Percentiles rank a stretch among this genome's conserved stretches.
Conservation (phyloP, 2,888 invertebrate species). For the Acrocera orbiculus region DNA sequence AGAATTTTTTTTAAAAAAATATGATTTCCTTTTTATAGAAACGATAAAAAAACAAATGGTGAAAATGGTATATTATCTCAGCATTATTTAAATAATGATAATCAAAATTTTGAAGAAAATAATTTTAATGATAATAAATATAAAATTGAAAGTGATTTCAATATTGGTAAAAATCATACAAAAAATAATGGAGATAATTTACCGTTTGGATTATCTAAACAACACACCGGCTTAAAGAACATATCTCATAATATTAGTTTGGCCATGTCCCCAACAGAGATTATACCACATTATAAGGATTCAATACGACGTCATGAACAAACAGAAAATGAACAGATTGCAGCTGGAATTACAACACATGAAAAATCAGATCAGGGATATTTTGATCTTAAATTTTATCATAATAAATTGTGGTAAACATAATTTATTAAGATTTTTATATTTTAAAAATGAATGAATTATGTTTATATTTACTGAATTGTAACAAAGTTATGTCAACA, state of each 20-base stretch:
- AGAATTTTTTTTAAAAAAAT: too few species aligned
- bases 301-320: slow-evolving; percentile 16
- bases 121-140: slow-evolving; percentile 17
- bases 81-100: neutral
- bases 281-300: too few species aligned
- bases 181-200: too few species aligned
- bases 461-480: neutral
- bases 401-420: slow-evolving; percentile 55
- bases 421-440: neutral
- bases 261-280: slow-evolving; percentile 28
- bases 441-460: neutral
- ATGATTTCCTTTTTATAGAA: too few species aligned
- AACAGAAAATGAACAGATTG: slow-evolving; percentile 12
- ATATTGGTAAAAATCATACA: too few species aligned
- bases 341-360: slow-evolving; percentile 26
- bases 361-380: slow-evolving; percentile 47
- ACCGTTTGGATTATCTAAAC: too few species aligned
- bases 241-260: slow-evolving; percentile 29
- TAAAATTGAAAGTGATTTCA: slow-evolving; percentile 19
- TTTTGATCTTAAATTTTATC: slow-evolving; percentile 60
- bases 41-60: slow-evolving; percentile 1
- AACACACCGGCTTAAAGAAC: slow-evolving; percentile 31
- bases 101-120: slow-evolving; percentile 13
- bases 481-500: too few species aligned
- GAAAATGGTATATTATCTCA: slow-evolving; percentile 1